Evolutionary conservation across 2,797 vertebrate species (phyloP), one percentile per base, ranked within the genome.

Genomic region (Sebastes ruberrimus): DNA sequence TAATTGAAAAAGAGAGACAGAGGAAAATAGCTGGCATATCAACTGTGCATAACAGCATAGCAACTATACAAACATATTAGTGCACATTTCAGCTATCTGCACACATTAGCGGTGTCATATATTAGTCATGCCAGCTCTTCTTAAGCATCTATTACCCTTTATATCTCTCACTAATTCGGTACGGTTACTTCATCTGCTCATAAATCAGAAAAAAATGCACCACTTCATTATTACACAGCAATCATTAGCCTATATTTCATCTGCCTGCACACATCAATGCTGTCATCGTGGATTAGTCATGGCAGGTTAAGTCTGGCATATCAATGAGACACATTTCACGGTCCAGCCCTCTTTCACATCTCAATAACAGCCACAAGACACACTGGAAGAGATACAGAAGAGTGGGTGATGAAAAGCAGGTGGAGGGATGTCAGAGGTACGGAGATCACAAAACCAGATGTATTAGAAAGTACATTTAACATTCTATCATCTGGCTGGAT

Each of bases 201-300:
- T 89, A 82, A 89, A 92, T 92, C 78, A 83, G 55, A 89, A 85
- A 86, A 86, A 85, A 87, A 85, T 81, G 84, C 84, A 84, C 90
- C 85, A 85, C 80, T 90, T 91, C 82, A 88, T 93, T 90, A 90
- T 84, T 75, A 77, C 72, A 79, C 71, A 74, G 77, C 70, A 84
- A 87, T 88, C 83, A 91, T 87, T 93, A 89, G 82, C 84, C 85
- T 74, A 75, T 86, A 87, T 90, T 85, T 88, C 71, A 87, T 79
- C 20, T 72, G 81, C 83, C 78, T 81, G 82, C 82, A 87, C 90
- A 90, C 87, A 89, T 90, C 90, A 90, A 61, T 69, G 86, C 89
- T 92, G 93, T 93, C 92, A 93, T 83, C 81, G 67, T 71, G 67
- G 80, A 93, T 94, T 94, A 94, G 93, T 91, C 89, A 92, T 78